Evolutionary conservation across 2,888 invertebrate species (phyloP), one percentile per base, ranked within the genome.

Genomic region (Drosophila lacicola): DNA sequence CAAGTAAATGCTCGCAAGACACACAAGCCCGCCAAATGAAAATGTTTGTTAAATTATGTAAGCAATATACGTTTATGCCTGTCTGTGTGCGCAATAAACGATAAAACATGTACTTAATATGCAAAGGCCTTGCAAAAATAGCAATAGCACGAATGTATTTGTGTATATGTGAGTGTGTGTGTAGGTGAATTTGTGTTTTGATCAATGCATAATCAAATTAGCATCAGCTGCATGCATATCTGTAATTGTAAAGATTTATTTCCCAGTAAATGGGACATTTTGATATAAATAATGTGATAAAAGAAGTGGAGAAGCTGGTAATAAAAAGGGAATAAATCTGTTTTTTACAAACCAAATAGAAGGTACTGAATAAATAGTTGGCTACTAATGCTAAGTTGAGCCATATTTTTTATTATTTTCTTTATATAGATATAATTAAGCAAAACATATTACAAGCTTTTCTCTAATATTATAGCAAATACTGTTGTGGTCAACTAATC

Each of bases 11-110:
- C 45, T 49, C 45, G 60, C 39, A 14, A 64, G 53, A 66, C 60
- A 68, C 56, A 60, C 57, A 61, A 60, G 60, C 29, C 56, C 65
- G 63, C 58, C 70, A 78, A 81, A 83, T 78, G 82, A 78, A 73
- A 74, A 81, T 81, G 84, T 78, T 70, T 74, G 68, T 61, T 81
- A 71, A 81, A 81, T 83, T 81, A 81, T 84, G 82, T 83, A 78
- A 74, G 71, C 76, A 78, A 78, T 81, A 78, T 76, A 58, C 66
- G 65, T 70, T 76, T 76, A 75, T 78, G 60, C 42, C 41, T 75
- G 60, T 62, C 61, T 80, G 63, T 45, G 54, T 58, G 78, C 63
- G 56, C 64, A 66, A 83, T 80, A 80, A 80, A 78, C 80, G 78
- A 80, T 80, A 80, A 80, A 83, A 70, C 73, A 75, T 81, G 65